phyloP scores from a whole-genome alignment of 2,888 invertebrate species.

The Escarpia spicata region DNA sequence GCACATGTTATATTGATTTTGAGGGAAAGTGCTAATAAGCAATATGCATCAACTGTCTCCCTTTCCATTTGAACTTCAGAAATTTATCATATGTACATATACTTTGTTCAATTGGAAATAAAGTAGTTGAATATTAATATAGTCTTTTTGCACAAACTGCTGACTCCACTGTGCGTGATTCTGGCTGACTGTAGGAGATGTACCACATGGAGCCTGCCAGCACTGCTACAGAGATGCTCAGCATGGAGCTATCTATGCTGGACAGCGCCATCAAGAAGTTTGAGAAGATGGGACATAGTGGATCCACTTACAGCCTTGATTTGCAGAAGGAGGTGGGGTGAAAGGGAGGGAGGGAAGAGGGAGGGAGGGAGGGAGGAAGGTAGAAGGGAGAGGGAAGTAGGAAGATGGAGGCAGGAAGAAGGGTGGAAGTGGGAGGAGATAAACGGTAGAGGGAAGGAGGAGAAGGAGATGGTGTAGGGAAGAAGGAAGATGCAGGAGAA shows the following conservation, averaged over 20 bases:
- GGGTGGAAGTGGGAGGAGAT: not conserved
- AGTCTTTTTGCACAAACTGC: too few species aligned
- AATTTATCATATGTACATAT: too few species aligned
- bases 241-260: slow-evolving; percentile 59
- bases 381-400: not conserved
- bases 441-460: not conserved
- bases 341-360: not conserved
- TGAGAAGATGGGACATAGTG: slow-evolving; percentile 54
- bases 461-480: not conserved
- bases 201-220: slow-evolving; percentile 55
- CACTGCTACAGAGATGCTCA: slow-evolving; percentile 50
- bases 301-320: slow-evolving; percentile 54
- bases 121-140: too few species aligned
- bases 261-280: slow-evolving; percentile 57
- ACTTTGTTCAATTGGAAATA: too few species aligned
- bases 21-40: too few species aligned
- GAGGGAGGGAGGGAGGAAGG: not conserved
- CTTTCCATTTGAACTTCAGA: too few species aligned
- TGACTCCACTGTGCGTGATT: not conserved
- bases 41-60: too few species aligned
- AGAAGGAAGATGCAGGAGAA: not conserved
- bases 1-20: too few species aligned
- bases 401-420: not conserved
- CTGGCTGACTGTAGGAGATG: slow-evolving; percentile 50
- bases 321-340: slow-evolving; percentile 61